Percentiles rank a stretch among this genome's conserved stretches.
These are phyloP conservation scores for Harpegnathos saltator DNA, from an alignment of 1,140 invertebrate species.

Conservation along the genomic window DNA sequence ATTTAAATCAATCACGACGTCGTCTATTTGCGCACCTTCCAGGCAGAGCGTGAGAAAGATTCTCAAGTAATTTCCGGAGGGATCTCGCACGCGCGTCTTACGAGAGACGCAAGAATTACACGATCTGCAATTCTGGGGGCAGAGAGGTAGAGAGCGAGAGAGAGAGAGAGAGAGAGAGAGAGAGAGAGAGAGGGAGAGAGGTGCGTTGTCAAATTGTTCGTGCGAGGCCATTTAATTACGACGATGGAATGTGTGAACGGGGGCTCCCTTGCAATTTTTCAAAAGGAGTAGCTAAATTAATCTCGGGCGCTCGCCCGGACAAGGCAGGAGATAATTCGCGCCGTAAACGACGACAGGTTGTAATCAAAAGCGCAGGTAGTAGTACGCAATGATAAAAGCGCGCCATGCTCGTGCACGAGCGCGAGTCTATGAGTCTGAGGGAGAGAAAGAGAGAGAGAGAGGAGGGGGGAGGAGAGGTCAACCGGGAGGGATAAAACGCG, in stretches of 20 bases:
- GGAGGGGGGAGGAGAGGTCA: neutral
- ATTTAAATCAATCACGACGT: too few relatives aligned
- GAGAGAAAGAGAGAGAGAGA: neutral
- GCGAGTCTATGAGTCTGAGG: neutral
- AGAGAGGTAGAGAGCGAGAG: neutral
- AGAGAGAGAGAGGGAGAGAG: neutral
- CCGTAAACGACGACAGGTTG: constrained; percentile 1
- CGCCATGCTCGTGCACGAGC: neutral
- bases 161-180: neutral
- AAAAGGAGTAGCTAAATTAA: constrained; percentile 10
- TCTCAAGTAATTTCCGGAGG: too few relatives aligned
- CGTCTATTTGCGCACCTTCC: too few relatives aligned
- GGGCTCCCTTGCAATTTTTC: neutral
- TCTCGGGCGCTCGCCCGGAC: neutral
- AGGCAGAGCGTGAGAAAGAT: too few relatives aligned
- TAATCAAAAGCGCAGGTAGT: constrained; percentile 7
- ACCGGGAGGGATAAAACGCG: constrained; percentile 36
- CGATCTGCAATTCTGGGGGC: too few relatives aligned
- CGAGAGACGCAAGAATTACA: too few relatives aligned
- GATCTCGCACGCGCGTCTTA: too few relatives aligned
- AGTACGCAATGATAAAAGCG: constrained; percentile 33
- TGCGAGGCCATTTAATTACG: constrained; percentile 18
- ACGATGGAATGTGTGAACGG: neutral
- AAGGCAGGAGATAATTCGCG: constrained; percentile 10
- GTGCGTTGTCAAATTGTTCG: neutral